Evolutionary conservation across 2,888 invertebrate species (phyloP), one percentile per base, ranked within the genome.

Genomic region (Eucera pruinosa): DNA sequence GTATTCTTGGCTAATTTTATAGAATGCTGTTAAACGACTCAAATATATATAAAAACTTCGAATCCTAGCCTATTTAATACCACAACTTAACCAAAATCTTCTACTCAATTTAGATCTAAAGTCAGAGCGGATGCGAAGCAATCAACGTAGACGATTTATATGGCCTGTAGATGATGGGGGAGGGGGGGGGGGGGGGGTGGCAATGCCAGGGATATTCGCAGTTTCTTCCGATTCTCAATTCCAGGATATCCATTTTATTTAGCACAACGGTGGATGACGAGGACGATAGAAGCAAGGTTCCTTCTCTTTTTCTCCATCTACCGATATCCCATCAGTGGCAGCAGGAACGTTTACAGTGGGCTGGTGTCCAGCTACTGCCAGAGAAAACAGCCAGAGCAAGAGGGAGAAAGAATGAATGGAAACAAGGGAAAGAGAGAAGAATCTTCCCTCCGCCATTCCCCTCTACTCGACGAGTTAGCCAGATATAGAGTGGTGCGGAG

Each of bases 221-320:
- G 91, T 91, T 90, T 90, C 89, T 91, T 86, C 89, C 89, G 90
- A 91, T 91, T 90, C 90, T 84, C 89, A 86, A 86, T 87, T 89
- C 89, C 82, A 86, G 86, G 87, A 89, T 90, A 92, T 92, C 89
- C 89, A 92, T 92, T 92, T 92, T 91, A 92, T 91, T 92, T 92
- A 91, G 89, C 89, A 78, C 84, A 77, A 70, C 81, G 75, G 25
- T 83, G 86, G 85, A 87, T 86, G 86, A 77, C 83, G 84, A 78
- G 83, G 7, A 33, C 1, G 11, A 33, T 25, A 81, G 83, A 87
- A 86, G 85, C 88, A 87, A 88, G 85, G 88, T 83, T 87, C 77
- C 81, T 75, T 67, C 80, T 82, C 81, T 81, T 82, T 80, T 80
- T 80, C 82, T 84, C 85, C 78, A 80, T 83, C 82, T 76, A 82